A percentile compares a stretch with the other conserved stretches of the same genome.
These are phyloP conservation scores for Platysternon megacephalum DNA, from an alignment of 2,113 vertebrate species.

Conservation along the genomic window DNA sequence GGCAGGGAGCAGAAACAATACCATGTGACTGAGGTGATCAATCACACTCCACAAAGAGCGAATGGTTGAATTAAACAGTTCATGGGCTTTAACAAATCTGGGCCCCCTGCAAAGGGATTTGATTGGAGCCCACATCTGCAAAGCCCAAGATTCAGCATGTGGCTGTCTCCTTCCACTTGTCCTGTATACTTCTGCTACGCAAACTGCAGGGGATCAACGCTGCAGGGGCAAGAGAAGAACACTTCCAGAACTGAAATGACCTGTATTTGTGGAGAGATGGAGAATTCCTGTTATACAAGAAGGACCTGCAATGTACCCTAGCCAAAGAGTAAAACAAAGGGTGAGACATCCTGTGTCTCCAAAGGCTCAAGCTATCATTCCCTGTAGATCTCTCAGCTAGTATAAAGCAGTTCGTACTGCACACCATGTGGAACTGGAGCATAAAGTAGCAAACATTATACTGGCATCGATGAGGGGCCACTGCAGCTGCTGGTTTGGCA, in stretches of 20 bases:
- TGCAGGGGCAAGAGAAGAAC: neutral
- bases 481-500: neutral
- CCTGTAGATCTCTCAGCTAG: neutral
- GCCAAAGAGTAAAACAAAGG: neutral
- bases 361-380: neutral
- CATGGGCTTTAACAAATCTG: neutral
- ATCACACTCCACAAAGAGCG: neutral
- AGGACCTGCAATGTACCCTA: neutral
- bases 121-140: neutral
- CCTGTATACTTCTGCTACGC: accelerated
- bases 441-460: neutral
- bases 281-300: neutral
- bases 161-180: neutral
- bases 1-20: neutral
- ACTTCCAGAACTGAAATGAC: neutral
- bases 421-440: neutral
- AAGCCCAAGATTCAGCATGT: accelerated
- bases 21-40: neutral
- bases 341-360: accelerated
- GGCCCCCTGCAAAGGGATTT: neutral
- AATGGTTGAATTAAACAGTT: neutral
- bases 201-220: neutral
- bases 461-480: neutral
- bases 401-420: neutral
- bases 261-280: neutral